These are phyloP conservation scores for Piscicola geometra DNA, from an alignment of 2,888 invertebrate genomes.

Conservation along the genomic window DNA sequence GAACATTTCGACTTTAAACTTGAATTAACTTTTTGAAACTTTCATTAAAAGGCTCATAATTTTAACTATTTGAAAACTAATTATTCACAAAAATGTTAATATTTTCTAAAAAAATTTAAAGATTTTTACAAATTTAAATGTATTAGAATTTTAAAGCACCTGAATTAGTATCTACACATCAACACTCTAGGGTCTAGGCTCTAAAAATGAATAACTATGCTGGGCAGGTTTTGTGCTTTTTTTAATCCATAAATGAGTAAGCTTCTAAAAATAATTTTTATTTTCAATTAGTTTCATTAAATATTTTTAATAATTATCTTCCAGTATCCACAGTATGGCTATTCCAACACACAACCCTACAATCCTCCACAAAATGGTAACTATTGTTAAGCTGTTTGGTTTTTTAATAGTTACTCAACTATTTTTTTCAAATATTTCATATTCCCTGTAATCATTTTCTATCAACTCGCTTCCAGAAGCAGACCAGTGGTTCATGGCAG, in stretches of 20 bases:
- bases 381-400: neutral
- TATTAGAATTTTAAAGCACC: no score
- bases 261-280: neutral
- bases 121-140: no score
- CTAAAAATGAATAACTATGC: neutral
- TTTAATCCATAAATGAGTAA: no score
- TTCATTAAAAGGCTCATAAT: no score
- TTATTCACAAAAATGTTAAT: no score
- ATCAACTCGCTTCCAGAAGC: constrained; percentile 43
- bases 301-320: neutral
- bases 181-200: no score
- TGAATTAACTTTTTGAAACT: no score
- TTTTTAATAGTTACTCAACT: neutral
- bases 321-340: neutral
- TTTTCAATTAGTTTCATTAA: neutral
- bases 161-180: no score
- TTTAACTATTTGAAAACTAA: no score
- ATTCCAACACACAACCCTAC: neutral
- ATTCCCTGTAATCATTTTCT: neutral
- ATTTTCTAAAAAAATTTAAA: no score
- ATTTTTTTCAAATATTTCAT: neutral
- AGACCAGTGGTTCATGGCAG: constrained; percentile 53
- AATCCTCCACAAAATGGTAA: neutral
- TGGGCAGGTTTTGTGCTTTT: constrained; percentile 8
- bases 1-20: no score